Percentiles rank a stretch among this genome's conserved stretches.
phyloP scores from a whole-genome alignment of 2,797 vertebrate genomes.

The Falco biarmicus region DNA sequence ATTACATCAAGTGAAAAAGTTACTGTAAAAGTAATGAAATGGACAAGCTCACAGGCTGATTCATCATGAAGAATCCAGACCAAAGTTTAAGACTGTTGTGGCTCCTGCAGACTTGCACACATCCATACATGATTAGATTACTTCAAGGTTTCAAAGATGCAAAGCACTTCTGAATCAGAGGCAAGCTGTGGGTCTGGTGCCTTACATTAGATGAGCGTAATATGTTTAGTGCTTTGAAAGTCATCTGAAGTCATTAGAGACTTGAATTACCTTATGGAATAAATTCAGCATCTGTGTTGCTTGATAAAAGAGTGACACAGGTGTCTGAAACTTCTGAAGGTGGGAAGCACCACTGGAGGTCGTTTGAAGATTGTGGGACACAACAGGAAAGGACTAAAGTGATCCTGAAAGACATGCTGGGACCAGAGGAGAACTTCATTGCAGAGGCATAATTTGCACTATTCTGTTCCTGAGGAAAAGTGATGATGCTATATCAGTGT shows the following conservation, averaged over 20 bases:
- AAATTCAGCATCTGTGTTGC: constrained; percentile 2
- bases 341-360: background rate
- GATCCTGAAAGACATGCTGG: background rate
- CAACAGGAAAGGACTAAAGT: background rate
- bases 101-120: constrained; percentile 7
- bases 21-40: constrained; percentile 10
- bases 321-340: constrained; percentile 22
- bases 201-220: constrained; percentile 24
- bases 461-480: background rate
- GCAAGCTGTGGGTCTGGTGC: constrained; percentile 9
- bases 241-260: constrained; percentile 12
- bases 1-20: background rate
- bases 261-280: constrained; percentile 22
- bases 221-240: constrained; percentile 44
- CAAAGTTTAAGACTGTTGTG: constrained; percentile 29
- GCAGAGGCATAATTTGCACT: background rate
- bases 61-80: constrained; percentile 1
- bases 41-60: background rate
- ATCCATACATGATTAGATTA: constrained; percentile 33
- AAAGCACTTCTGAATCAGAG: constrained; percentile 53
- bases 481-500: background rate
- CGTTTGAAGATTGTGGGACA: background rate
- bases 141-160: constrained; percentile 49
- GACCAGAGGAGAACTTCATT: background rate
- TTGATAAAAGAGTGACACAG: background rate